Evolutionary conservation across 2,113 vertebrate genomes (phyloP), one percentile per base, ranked within the genome.

Genomic region (Elgaria multicarinata): DNA sequence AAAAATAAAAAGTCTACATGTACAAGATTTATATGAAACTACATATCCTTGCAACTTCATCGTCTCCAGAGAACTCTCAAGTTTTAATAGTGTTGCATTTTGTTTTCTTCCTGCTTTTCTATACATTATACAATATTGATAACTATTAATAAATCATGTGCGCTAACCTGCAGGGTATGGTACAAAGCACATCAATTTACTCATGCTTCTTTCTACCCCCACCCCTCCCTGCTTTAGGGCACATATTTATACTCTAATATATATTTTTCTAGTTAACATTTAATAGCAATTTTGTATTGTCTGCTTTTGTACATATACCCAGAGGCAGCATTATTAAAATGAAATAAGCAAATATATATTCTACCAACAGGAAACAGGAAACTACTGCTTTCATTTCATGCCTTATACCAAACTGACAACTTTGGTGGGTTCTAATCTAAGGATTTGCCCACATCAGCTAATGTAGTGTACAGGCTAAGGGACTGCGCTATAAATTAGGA

Each of bases 311-410:
- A 42, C 46, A 67, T 0, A 0, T 7, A 86, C 4, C 53, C 78
- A 20, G 28, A 3, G 1, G 1, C 53, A 90, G 55, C 26, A 78
- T 87, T 94, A 87, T 89, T 84, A 79, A 75, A 86, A 42, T 62
- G n/a, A 90, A 92, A 90, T 72, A 91, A 94, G 82, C 62, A 89
- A 85, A 89, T 85, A 69, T 89, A 89, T 85, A 69, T 89, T 53
- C 81, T 69, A 26, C 36, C 50, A 90, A 86, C 44, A 74, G 50
- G 53, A 46, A 86, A 76, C 3, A 28, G 3, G 46, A 87, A 87
- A 77, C 64, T 16, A 69, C 7, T 36, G 46, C 67, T 76, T 87
- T 69, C 28, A 28, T 83, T 77, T 39, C 36, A 77, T 69, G 69
- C 22, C 22, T 76, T 50, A 78, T 42, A 42, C 18, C 28, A n/a